A percentile compares a stretch with the other conserved stretches of the same genome.
Conservation (phyloP, 2,888 invertebrate species). For the Apotomis capreana region DNA sequence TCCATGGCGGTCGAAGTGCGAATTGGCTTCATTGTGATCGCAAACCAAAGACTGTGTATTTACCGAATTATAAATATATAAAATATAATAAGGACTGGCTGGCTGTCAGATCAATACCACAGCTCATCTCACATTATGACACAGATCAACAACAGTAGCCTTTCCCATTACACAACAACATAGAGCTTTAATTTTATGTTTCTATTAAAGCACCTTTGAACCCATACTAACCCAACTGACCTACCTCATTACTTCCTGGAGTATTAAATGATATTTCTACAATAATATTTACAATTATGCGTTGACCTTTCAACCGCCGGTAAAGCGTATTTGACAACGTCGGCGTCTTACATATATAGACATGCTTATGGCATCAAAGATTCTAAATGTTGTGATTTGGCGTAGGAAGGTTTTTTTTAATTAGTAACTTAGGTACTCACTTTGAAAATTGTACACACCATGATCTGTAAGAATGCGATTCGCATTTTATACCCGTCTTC, state of each 20-base stretch:
- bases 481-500: too few relatives aligned
- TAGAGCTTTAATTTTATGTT: conserved; percentile 7
- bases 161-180: neutral
- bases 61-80: neutral
- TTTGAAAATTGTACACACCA: too few relatives aligned
- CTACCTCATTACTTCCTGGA: neutral
- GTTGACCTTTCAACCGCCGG: too few relatives aligned
- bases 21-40: conserved; percentile 31
- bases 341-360: too few relatives aligned
- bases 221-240: neutral
- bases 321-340: too few relatives aligned
- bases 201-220: conserved; percentile 7
- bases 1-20: conserved; percentile 44
- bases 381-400: too few relatives aligned
- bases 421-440: too few relatives aligned
- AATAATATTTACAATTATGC: neutral
- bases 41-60: neutral
- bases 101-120: too few relatives aligned
- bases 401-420: too few relatives aligned
- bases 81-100: too few relatives aligned
- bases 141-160: neutral
- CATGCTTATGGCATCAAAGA: too few relatives aligned
- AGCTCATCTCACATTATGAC: neutral
- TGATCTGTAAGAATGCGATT: too few relatives aligned
- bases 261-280: neutral